Evolutionary conservation across 2,113 vertebrate species (phyloP), one percentile per base, ranked within the genome.

Genomic region (Odobenus rosmarus): DNA sequence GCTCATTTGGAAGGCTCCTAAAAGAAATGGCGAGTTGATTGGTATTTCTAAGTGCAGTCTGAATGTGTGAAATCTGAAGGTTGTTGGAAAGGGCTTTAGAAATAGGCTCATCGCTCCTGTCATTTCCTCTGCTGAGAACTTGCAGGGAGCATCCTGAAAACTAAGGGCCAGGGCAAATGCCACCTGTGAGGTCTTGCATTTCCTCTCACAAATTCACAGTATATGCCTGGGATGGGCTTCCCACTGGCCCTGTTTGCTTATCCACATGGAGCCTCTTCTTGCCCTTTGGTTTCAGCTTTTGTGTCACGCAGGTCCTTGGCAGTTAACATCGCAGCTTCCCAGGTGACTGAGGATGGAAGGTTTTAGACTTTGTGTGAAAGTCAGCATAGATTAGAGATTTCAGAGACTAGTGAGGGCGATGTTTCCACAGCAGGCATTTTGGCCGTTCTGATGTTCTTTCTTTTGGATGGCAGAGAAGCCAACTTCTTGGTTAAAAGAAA

Each of bases 311-410:
- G 39, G 62, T 74, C 49, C 61, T 93, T 96, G 67, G 67, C 64
- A 91, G 93, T 96, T 95, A 96, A 57, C 55, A 84, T 96, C 51
- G 0, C 80, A 53, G n/a, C 74, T 95, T 96, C 94, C 96, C 87
- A 92, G 90, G 93, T 81, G 61, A 79, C 92, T 0, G 0, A 19
- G 18, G 19, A 57, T 24, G 93, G 74, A 86, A 79, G 49, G 69
- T 90, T 96, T 93, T 51, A 80, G 93, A 49, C 14, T 83, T 71
- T 61, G 80, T 33, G 11, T 72, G 80, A 96, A 90, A 96, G 79
- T 24, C 39, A 53, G 55, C 69, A 51, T 77, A 67, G 81, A 82
- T 74, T 28, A 77, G 72, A 86, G 79, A 92, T 74, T 76, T 90
- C 51, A 92, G 59, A 93, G 61, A 69, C 36, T 36, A 36, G 10